Conservation (phyloP, 1,140 invertebrate genomes). For the Drosophila simulans region DNA sequence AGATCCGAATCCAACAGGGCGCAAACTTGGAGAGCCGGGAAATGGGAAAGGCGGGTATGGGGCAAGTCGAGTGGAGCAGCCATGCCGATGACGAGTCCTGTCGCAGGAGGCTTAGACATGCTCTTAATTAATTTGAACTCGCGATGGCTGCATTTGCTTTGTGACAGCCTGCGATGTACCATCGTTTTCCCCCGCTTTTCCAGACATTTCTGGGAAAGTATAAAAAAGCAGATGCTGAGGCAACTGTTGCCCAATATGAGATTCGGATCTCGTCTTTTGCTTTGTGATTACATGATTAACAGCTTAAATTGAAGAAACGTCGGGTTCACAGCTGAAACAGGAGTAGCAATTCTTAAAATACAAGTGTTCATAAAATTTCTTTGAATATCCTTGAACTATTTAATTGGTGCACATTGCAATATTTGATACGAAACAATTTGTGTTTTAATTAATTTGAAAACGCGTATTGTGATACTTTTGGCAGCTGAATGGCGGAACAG, state of each 20-base stretch:
- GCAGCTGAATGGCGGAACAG: neutral
- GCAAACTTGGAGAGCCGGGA: conserved; percentile 45
- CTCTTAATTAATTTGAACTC: conserved; percentile 76
- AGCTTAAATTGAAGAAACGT: no score
- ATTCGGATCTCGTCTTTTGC: no score
- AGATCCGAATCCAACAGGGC: conserved; percentile 56
- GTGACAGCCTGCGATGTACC: conserved; percentile 20
- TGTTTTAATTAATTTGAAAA: neutral
- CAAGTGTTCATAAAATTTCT: no score
- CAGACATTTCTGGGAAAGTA: conserved; percentile 16
- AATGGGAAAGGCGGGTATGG: neutral
- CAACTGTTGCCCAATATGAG: conserved; percentile 36
- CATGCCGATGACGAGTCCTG: conserved; percentile 37
- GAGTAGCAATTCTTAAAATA: no score
- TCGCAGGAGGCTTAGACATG: conserved; percentile 42
- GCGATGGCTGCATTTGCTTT: conserved; percentile 60
- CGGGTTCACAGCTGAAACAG: no score
- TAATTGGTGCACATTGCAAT: neutral
- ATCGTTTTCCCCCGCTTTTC: conserved; percentile 2
- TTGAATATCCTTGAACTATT: neutral
- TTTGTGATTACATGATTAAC: no score
- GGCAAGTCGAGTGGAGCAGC: conserved; percentile 3
- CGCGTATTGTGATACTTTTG: neutral
- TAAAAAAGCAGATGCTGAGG: conserved; percentile 39
- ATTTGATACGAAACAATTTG: no score